Evolutionary conservation across 1,140 invertebrate species (phyloP), one percentile per base, ranked within the genome.

Genomic region (Ylistrum balloti): DNA sequence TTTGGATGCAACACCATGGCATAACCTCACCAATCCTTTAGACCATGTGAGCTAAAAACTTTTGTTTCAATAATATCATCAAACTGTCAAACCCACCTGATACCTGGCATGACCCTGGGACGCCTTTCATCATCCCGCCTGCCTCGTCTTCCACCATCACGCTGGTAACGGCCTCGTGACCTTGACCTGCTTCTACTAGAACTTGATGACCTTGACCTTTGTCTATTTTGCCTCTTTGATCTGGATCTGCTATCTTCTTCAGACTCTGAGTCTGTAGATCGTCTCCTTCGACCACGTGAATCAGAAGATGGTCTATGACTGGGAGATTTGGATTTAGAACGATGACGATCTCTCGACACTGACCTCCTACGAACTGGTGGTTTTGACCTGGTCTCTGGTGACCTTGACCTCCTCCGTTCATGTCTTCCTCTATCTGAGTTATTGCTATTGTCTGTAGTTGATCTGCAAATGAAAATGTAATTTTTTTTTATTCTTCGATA

Each of bases 251-350:
- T 85, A 48, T 87, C 90, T 32, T 87, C 41, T 33, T 90, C 90
- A 22, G 90, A 91, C 17, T 90, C 91, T 13, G 91, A 93, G 38
- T 88, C 86, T 9, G 90, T 90, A 33, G 88, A 90, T 86, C 89
- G 90, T 88, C 88, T 74, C 11, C 74, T 88, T 88, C 87, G 33
- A 41, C 87, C 45, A 33, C 35, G 33, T 85, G 86, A 87, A 74
- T 74, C 56, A 28, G 56, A 74, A 74, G 41, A 45, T 45, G 56
- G 56, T 74, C 56, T 74, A 28, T n/a, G 22, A 11, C 1, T 28
- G 1, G 56, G 56, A 5, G 56, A 74, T 74, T 28, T 74, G 3
- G 56, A 74, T 74, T 74, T 74, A 28, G 56, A 74, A 28, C n/a
- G 56, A 74, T 74, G 56, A n/a, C 56, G 56, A 28, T 74, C 56